Evolutionary conservation across 2,113 vertebrate genomes (phyloP).

Genomic region (Oncorhynchus clarkii): DNA sequence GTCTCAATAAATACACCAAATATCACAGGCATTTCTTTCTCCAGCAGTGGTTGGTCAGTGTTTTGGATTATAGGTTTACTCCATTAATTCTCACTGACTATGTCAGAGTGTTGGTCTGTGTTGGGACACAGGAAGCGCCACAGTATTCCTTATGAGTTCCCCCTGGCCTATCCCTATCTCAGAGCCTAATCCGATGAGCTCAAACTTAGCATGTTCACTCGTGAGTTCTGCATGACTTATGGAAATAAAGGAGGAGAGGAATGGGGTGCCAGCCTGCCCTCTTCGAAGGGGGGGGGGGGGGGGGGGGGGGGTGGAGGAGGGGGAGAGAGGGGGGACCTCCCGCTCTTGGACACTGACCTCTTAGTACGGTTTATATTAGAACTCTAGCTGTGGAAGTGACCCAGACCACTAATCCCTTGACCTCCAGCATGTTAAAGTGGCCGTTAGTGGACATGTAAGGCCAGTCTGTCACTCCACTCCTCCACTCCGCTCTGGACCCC

Average conservation of each 20-base stretch:
- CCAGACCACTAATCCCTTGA: constrained; percentile 70
- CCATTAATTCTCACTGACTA: constrained; percentile 15
- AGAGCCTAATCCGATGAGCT: constrained; percentile 72
- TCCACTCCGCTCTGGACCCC: constrained; percentile 18
- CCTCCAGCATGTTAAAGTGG: constrained; percentile 73
- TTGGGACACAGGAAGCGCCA: constrained; percentile 24
- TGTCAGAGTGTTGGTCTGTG: constrained; percentile 24
- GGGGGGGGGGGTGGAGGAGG: constrained; percentile 5
- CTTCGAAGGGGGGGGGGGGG: constrained; percentile 16
- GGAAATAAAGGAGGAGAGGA: constrained; percentile 53
- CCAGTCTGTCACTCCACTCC: constrained; percentile 59
- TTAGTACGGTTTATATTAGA: constrained; percentile 70
- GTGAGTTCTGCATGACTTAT: constrained; percentile 76
- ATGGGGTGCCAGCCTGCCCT: constrained; percentile 45
- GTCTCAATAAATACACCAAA: neutral
- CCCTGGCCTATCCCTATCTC: constrained; percentile 46
- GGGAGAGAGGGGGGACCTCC: constrained; percentile 24
- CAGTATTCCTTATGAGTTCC: constrained; percentile 32
- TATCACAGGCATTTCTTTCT: neutral
- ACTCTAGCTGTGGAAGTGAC: constrained; percentile 63
- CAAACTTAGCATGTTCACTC: constrained; percentile 71
- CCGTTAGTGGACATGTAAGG: constrained; percentile 71
- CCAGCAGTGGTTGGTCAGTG: neutral
- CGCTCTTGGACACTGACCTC: constrained; percentile 67
- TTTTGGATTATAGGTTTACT: neutral